A percentile compares a stretch with the other conserved stretches of the same genome.
These are phyloP conservation scores for Orchesellides sinensis DNA, from an alignment of 2,888 invertebrate genomes.

Conservation along the genomic window DNA sequence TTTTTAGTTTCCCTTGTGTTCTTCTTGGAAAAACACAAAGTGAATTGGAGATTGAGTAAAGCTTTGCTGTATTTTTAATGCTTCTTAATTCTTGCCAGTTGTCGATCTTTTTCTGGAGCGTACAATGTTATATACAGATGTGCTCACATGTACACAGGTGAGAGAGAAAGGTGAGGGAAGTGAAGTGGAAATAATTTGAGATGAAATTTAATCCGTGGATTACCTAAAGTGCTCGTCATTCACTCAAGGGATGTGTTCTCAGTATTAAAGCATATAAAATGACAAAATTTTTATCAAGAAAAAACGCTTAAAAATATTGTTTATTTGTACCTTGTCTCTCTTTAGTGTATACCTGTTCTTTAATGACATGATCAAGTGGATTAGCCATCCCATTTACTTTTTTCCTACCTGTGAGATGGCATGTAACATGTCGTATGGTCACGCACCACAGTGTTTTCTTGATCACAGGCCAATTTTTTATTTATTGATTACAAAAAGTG, in stretches of 20 bases:
- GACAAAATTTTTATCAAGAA: constrained; percentile 44
- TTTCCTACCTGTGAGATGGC: constrained; percentile 7
- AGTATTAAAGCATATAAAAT: constrained; percentile 32
- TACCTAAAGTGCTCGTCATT: constrained; percentile 41
- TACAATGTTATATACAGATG: not conserved
- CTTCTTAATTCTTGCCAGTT: constrained; percentile 3
- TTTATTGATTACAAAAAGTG: constrained; percentile 43
- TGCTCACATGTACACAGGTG: constrained; percentile 29
- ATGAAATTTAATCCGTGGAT: constrained; percentile 63
- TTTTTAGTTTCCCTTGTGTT: not conserved
- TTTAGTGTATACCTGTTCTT: not conserved
- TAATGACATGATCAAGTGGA: constrained; percentile 48
- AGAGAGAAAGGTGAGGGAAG: constrained; percentile 20
- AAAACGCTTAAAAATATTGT: not conserved
- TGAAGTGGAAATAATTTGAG: constrained; percentile 51
- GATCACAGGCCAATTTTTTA: constrained; percentile 40
- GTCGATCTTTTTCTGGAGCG: not conserved
- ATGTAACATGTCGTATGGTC: constrained; percentile 14
- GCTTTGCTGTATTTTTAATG: no score
- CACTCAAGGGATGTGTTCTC: constrained; percentile 28
- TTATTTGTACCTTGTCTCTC: not conserved
- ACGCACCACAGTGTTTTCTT: constrained; percentile 11
- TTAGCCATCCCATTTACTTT: constrained; percentile 33
- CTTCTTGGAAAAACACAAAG: constrained; percentile 9
- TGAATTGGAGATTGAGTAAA: no score